These are phyloP conservation scores for Xerus inauris DNA, from an alignment of 2,113 vertebrate species.

Conservation along the genomic window DNA sequence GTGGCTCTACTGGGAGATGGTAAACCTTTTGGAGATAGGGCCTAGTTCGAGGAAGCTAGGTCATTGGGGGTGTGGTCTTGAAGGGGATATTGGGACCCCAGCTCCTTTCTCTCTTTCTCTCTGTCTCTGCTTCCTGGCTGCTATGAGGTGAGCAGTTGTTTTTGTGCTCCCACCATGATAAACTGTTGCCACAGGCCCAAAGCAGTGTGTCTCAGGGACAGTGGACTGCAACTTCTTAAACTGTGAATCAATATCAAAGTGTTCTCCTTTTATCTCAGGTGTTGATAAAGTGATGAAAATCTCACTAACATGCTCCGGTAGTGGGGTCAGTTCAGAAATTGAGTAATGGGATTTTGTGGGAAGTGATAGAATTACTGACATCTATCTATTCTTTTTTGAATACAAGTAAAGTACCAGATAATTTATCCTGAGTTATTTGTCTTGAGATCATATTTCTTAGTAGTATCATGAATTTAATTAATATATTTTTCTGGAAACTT, in stretches of 20 bases:
- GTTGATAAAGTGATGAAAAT: not conserved
- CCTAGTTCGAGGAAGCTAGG: not conserved
- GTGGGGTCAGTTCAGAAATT: not conserved
- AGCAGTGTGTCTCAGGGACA: not conserved
- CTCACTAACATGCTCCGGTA: not conserved
- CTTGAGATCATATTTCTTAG: conserved; percentile 12
- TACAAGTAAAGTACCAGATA: not conserved
- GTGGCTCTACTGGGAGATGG: not conserved
- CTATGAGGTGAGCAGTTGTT: not conserved
- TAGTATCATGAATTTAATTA: conserved; percentile 14
- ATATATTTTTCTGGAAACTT: not conserved
- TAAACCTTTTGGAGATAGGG: not conserved
- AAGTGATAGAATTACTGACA: not conserved
- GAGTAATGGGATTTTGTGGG: not conserved
- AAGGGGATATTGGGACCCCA: not conserved
- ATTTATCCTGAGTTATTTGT: not conserved
- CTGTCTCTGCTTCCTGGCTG: not conserved
- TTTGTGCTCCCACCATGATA: not conserved
- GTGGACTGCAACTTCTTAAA: not conserved
- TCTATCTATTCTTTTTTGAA: conserved; percentile 6
- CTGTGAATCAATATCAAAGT: not conserved
- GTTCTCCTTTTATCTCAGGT: not conserved
- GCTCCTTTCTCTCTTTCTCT: not conserved
- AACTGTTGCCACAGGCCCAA: not conserved
- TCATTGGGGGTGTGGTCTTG: not conserved